Evolutionary conservation across 1,140 invertebrate species (phyloP).

Genomic region (Bilobella aurantiaca): DNA sequence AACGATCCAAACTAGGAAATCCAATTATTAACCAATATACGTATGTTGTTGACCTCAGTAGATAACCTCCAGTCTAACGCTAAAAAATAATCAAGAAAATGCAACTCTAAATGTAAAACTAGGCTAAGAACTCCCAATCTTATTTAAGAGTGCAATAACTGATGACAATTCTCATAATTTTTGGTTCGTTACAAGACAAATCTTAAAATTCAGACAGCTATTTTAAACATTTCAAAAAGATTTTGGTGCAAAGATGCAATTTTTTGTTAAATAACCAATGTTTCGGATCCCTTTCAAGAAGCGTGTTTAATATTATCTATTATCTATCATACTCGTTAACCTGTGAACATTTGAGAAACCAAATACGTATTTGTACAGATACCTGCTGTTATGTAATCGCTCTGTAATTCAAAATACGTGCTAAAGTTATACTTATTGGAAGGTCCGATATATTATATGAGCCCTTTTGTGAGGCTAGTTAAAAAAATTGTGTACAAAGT

Average conservation of each 20-base stretch:
- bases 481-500: too few relatives aligned
- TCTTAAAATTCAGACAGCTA: not conserved
- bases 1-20: not conserved
- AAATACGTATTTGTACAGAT: not conserved
- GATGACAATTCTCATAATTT: not conserved
- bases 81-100: not conserved
- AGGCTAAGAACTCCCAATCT: too few relatives aligned
- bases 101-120: not conserved
- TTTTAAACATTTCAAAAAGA: too few relatives aligned
- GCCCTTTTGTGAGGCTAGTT: too few relatives aligned
- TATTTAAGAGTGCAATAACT: slow-evolving; percentile 4
- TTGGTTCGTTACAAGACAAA: not conserved
- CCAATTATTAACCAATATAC: slow-evolving; percentile 28
- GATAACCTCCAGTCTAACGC: not conserved
- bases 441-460: too few relatives aligned
- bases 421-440: too few relatives aligned
- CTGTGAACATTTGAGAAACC: not conserved
- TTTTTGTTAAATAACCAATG: not conserved
- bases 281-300: not conserved
- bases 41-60: slow-evolving; percentile 32
- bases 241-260: not conserved
- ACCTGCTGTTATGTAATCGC: too few relatives aligned
- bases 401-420: too few relatives aligned
- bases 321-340: not conserved
- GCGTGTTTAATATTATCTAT: not conserved